A percentile compares a stretch with the other conserved stretches of the same genome.
Evolutionary conservation across 2,888 invertebrate species (phyloP).

Genomic region (Stenchaetothrips biformis): DNA sequence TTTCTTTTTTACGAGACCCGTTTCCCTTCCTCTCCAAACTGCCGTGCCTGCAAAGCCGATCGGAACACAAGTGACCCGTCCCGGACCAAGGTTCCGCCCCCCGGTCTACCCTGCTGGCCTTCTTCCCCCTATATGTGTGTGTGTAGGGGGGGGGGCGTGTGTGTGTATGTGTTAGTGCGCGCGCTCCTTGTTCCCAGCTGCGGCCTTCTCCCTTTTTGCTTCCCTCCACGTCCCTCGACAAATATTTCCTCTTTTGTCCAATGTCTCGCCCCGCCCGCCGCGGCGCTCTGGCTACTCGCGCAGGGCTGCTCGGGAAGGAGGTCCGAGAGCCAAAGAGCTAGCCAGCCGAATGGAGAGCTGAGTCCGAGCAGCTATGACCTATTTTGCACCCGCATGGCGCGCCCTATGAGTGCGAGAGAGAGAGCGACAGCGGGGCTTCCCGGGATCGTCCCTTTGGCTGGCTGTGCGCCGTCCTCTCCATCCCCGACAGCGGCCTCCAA

Average conservation of each 20-base stretch:
- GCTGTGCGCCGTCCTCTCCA: too few relatives aligned
- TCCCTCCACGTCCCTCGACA: background rate
- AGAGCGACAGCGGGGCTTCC: too few relatives aligned
- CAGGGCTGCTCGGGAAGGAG: background rate
- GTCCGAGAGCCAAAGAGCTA: background rate
- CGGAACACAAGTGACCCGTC: too few relatives aligned
- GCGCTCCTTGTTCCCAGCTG: background rate
- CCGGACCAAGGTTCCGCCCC: too few relatives aligned
- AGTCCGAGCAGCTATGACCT: background rate
- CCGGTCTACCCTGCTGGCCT: too few relatives aligned
- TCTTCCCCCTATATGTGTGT: background rate
- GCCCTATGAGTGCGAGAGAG: too few relatives aligned
- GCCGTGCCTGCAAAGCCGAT: too few relatives aligned
- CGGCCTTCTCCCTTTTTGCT: background rate
- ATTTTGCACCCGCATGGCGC: too few relatives aligned
- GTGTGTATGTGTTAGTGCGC: background rate
- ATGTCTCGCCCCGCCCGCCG: background rate
- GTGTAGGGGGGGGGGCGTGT: background rate
- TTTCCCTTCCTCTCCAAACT: too few relatives aligned
- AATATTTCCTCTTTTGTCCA: slow-evolving; percentile 9
- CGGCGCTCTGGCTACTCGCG: background rate
- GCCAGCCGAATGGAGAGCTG: background rate
- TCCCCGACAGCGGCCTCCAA: too few relatives aligned
- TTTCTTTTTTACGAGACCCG: too few relatives aligned
- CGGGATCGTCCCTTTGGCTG: too few relatives aligned